phyloP scores from a whole-genome alignment of 92 coral and sea anemone species.

The Desmophyllum pertusum region DNA sequence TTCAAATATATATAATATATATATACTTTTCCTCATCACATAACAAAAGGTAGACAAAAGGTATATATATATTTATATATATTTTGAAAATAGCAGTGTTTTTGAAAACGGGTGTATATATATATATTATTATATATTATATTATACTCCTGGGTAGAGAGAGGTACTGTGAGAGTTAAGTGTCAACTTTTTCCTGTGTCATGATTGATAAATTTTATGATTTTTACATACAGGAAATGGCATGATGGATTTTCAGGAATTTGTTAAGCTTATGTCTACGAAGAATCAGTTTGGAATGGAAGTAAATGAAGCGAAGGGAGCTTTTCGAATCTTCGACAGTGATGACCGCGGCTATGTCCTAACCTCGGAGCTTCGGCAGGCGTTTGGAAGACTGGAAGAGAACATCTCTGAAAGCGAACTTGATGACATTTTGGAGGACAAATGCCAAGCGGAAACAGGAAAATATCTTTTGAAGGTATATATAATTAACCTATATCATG shows the following conservation, averaged over 20 bases:
- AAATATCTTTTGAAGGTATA: conserved; percentile 89
- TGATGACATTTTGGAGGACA: conserved; percentile 90
- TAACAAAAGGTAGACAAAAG: background rate
- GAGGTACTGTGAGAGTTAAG: too few species aligned
- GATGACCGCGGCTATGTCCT: conserved; percentile 87
- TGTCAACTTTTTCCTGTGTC: background rate
- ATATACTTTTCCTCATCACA: background rate
- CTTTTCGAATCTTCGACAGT: conserved; percentile 92
- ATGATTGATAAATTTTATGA: background rate
- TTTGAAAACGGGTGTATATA: too few species aligned
- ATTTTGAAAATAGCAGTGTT: too few species aligned
- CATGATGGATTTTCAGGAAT: conserved; percentile 92
- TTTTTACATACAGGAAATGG: conserved; percentile 81
- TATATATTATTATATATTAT: too few species aligned
- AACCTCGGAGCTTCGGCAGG: conserved; percentile 91
- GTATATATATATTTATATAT: too few species aligned
- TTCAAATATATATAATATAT: too few species aligned
- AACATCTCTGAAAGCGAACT: conserved; percentile 92
- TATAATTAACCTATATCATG: background rate
- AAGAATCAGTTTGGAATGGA: conserved; percentile 89
- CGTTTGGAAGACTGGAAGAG: conserved; percentile 82
- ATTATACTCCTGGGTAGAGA: too few species aligned
- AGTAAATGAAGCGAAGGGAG: conserved; percentile 77
- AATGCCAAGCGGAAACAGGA: conserved; percentile 87
- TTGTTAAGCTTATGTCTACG: conserved; percentile 86